Conservation (phyloP, 2,888 invertebrate species). For the Tupiocoris notatus region DNA sequence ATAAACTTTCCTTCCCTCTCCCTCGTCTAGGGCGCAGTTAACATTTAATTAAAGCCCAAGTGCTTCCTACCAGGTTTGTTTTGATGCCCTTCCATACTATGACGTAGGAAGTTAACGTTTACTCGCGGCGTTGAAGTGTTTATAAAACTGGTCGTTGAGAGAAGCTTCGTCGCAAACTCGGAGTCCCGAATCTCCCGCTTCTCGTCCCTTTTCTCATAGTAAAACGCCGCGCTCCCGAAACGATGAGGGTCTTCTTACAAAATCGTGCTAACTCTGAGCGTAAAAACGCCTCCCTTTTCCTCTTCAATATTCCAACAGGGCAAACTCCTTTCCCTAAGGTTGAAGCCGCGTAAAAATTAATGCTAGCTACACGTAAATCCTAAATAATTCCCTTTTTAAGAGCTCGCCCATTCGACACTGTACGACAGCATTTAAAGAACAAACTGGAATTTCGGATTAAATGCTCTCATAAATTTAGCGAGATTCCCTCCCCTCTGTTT, state of each 20-base stretch:
- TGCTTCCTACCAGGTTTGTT: slow-evolving; percentile 21
- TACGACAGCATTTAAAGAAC: background rate
- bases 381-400: background rate
- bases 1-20: background rate
- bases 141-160: slow-evolving; percentile 31
- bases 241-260: background rate
- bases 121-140: slow-evolving; percentile 35
- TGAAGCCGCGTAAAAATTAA: background rate
- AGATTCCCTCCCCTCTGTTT: background rate
- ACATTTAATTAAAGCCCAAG: slow-evolving; percentile 41
- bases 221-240: background rate
- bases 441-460: background rate
- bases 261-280: background rate
- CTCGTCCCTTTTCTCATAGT: background rate
- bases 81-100: slow-evolving; percentile 7
- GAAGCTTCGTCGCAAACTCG: background rate
- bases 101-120: slow-evolving; percentile 29
- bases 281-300: background rate
- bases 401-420: background rate
- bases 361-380: background rate
- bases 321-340: background rate
- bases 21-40: slow-evolving; percentile 31
- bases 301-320: background rate
- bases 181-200: background rate
- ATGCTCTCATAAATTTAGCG: background rate